A percentile compares a stretch with the other conserved stretches of the same genome.
phyloP scores from a whole-genome alignment of 2,113 vertebrate genomes.

The Trogon melanurus region DNA sequence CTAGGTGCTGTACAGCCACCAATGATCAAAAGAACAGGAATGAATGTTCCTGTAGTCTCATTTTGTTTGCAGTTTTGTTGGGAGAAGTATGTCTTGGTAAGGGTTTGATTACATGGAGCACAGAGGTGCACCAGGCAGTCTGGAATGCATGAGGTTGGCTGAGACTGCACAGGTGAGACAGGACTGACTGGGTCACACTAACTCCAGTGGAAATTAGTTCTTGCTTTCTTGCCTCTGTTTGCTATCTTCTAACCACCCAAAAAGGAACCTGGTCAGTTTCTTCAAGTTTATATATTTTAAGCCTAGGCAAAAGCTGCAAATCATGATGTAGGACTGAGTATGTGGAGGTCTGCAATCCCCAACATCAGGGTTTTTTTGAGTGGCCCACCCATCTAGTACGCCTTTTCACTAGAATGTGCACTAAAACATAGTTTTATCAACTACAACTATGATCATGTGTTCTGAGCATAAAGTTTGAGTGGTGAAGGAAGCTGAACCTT shows the following conservation, averaged over 20 bases:
- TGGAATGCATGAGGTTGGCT: neutral
- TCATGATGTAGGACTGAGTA: neutral
- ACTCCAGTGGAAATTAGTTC: neutral
- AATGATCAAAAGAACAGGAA: neutral
- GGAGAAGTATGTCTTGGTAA: neutral
- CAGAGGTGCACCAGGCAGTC: neutral
- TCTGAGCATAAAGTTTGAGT: neutral
- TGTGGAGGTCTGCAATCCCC: accelerated
- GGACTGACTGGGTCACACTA: neutral
- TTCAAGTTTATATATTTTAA: neutral
- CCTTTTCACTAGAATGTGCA: neutral
- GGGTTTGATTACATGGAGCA: neutral
- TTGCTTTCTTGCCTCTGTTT: neutral
- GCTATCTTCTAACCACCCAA: neutral
- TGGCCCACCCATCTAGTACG: neutral
- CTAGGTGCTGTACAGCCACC: neutral
- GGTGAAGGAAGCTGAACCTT: neutral
- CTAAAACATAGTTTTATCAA: neutral
- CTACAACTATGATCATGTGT: neutral
- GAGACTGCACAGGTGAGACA: neutral
- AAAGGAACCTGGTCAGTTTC: neutral
- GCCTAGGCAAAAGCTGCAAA: neutral
- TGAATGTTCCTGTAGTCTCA: neutral
- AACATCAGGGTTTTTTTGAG: neutral
- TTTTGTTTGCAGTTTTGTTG: neutral